Evolutionary conservation across 2,797 vertebrate genomes (phyloP).

Genomic region (Premnoplex brunnescens): DNA sequence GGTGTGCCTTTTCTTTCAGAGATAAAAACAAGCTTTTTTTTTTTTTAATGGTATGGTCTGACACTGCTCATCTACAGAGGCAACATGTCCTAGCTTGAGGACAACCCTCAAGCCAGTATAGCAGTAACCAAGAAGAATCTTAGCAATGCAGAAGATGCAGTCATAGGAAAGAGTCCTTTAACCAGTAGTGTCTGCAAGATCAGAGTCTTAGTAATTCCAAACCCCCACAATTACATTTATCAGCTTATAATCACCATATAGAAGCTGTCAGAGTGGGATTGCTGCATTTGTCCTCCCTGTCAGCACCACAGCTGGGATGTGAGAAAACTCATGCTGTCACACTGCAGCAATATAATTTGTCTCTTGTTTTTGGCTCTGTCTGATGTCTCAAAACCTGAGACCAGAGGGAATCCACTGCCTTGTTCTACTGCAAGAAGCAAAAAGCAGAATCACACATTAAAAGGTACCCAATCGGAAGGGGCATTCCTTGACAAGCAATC

Average conservation of each 20-base stretch:
- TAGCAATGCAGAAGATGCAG: background rate
- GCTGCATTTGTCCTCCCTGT: background rate
- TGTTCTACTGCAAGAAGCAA: background rate
- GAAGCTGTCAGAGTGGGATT: background rate
- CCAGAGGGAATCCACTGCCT: background rate
- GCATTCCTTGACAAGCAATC: background rate
- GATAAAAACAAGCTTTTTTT: background rate
- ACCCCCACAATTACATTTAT: background rate
- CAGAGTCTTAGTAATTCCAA: background rate
- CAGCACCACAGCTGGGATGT: background rate
- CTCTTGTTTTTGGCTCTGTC: background rate
- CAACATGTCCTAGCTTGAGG: background rate
- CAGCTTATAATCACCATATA: background rate
- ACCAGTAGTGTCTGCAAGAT: background rate
- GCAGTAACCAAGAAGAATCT: background rate
- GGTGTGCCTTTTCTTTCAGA: background rate
- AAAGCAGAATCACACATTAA: background rate
- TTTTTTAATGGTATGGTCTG: background rate
- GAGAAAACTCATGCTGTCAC: background rate
- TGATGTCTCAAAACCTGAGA: background rate
- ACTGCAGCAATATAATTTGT: background rate
- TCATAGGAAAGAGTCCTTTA: background rate
- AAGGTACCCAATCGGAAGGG: background rate
- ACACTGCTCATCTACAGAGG: background rate
- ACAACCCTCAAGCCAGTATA: background rate